Base-by-base conservation (phyloP, 2,113 vertebrate genomes). In the Todiramphus saurophagus region DNA sequence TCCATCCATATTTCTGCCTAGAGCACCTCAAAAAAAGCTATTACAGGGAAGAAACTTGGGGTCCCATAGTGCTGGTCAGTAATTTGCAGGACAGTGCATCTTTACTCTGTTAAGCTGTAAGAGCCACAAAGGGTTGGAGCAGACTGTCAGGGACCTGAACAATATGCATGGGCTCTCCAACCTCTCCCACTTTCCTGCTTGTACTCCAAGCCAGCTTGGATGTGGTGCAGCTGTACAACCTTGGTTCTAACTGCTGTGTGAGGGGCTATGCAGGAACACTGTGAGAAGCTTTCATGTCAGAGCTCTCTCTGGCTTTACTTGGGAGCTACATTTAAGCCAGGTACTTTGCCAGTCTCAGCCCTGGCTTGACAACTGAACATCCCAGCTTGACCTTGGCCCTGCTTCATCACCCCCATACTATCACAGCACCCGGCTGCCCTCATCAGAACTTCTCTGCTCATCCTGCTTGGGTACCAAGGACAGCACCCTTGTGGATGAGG, bases 161-260 rank as follows among this genome's bases (percentile, higher is more conserved):
- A 2, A 78, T 21, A 25, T 2, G 0, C 5, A 9, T 25, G 16
- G 16, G 10, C n/a, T 60, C 62, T 70, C 33, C 44, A 79, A 0
- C 19, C 27, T 79, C 67, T 55, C 5, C 23, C 55, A 23, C 6
- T 35, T 25, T 43, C 46, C 60, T 73, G 33, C 25, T 19, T 16
- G 51, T 60, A n/a, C 44, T 67, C 64, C 28, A 24, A 24, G 59
- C 7, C 80, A 67, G 58, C 27, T 13, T 8, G 27, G 48, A 33
- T 41, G 48, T 30, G 37, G 27, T 37, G 23, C 39, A 70, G 33
- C 28, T 68, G 37, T 2, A 4, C 7, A 69, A 58, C 30, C 48
- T 19, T 14, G 46, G 17, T 11, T n/a, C 43, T 70, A 72, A 20
- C 37, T n/a, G 30, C 12, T 19, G 5, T 2, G 15, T 43, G 58